Evolutionary conservation across 2,888 invertebrate genomes (phyloP), one percentile per base, ranked within the genome.

Genomic region (Hermaeophaga mercurialis): DNA sequence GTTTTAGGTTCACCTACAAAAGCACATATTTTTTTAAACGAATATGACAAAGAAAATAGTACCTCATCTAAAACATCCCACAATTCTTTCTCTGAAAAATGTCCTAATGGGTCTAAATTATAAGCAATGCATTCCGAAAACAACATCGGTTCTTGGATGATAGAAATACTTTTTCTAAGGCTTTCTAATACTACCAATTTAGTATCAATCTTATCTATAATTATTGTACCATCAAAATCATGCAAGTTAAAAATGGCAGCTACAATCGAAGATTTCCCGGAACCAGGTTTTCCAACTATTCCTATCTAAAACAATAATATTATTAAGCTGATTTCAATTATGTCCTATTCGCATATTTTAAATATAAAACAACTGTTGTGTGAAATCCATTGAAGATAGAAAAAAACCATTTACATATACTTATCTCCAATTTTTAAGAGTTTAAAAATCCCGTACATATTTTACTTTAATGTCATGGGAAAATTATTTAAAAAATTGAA

Each of bases 1-100:
- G 7, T 43, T 43, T 43, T 24, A 43, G 18, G 26, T 43, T 43
- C 4, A 43, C 15, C 43, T 43, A 43, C 24, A 43, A 43, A 24
- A 11, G 9, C 2, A n/a, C n/a, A n/a, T n/a, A n/a, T n/a, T n/a
- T n/a, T n/a, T n/a, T n/a, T n/a, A 4, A 19, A 28, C 6, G 9
- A 8, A 2, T 28, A 22, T 22, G 22, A 22, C 22, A 22, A 6
- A 5, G 6, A 22, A 5, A 22, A 6, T 22, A 22, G 6, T 24
- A 43, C 43, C 43, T 43, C 43, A 12, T 43, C 43, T 26, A 43
- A 43, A 24, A 43, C 26, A 8, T 24, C 14, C 19, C 22, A 24
- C 7, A 43, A 43, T 12, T 43, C 26, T 14, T 12, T 8, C 3
- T 22, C 22, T 2, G 24, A 26, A 24, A 24, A 22, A 1, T 43